Percentiles rank a stretch among this genome's conserved stretches.
phyloP scores from a whole-genome alignment of 2,888 invertebrate species.

The Flexamia atlantica region DNA sequence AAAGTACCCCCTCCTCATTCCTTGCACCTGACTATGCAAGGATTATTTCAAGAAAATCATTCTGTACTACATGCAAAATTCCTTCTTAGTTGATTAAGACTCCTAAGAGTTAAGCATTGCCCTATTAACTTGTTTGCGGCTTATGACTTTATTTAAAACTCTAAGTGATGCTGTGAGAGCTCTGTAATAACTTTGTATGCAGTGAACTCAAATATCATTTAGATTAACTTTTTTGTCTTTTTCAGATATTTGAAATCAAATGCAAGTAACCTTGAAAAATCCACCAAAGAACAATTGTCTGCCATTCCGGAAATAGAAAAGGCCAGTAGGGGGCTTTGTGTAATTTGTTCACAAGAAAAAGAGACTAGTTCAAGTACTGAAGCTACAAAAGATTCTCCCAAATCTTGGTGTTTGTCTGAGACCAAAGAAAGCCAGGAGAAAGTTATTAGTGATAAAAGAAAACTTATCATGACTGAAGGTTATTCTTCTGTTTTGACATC shows the following conservation, averaged over 20 bases:
- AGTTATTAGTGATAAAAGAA: background rate
- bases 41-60: too few species aligned
- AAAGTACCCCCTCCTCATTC: too few species aligned
- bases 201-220: too few species aligned
- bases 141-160: too few species aligned
- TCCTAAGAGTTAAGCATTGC: too few species aligned
- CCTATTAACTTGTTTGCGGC: too few species aligned
- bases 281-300: background rate
- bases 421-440: background rate
- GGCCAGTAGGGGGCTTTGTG: conserved; percentile 5
- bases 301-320: background rate
- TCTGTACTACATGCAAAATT: too few species aligned
- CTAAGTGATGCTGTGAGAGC: too few species aligned
- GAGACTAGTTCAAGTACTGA: background rate
- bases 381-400: background rate
- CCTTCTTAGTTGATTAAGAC: too few species aligned
- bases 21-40: too few species aligned
- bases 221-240: background rate
- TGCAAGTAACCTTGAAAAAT: background rate
- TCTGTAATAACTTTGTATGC: too few species aligned
- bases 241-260: background rate
- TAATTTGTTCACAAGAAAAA: background rate
- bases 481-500: conserved; percentile 6
- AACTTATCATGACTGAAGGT: background rate
- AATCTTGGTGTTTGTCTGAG: background rate